Conservation (phyloP, 2,113 vertebrate genomes). For the Nyctibius bracteatus region DNA sequence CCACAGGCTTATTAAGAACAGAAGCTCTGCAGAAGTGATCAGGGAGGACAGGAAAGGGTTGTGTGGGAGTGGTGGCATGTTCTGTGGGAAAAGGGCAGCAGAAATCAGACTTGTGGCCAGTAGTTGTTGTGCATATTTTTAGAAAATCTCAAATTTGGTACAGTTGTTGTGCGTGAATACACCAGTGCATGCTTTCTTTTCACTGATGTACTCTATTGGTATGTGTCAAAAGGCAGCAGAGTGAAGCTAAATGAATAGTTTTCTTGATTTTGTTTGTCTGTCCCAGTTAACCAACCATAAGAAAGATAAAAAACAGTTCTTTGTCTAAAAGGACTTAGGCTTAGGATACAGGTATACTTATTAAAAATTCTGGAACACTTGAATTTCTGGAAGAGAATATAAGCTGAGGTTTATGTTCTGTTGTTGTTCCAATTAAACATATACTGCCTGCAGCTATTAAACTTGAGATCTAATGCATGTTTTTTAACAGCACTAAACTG, state of each 20-base stretch:
- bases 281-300: not conserved
- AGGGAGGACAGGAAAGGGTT: not conserved
- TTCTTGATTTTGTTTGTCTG: not conserved
- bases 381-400: not conserved
- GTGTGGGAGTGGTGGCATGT: accelerated
- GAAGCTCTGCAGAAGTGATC: not conserved
- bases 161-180: not conserved
- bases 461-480: not conserved
- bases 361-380: not conserved
- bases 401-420: not conserved
- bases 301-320: not conserved
- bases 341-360: not conserved
- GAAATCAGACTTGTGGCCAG: not conserved
- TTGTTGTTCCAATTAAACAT: not conserved
- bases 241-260: not conserved
- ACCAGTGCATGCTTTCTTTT: not conserved
- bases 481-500: not conserved
- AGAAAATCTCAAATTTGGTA: not conserved
- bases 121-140: not conserved
- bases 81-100: not conserved
- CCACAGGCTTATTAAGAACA: not conserved
- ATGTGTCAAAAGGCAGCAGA: not conserved
- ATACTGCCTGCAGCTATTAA: not conserved
- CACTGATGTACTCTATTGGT: not conserved
- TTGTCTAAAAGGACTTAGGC: not conserved